A percentile compares a stretch with the other conserved stretches of the same genome.
Evolutionary conservation across 2,888 invertebrate species (phyloP).

Genomic region (Nephrotoma flavescens): DNA sequence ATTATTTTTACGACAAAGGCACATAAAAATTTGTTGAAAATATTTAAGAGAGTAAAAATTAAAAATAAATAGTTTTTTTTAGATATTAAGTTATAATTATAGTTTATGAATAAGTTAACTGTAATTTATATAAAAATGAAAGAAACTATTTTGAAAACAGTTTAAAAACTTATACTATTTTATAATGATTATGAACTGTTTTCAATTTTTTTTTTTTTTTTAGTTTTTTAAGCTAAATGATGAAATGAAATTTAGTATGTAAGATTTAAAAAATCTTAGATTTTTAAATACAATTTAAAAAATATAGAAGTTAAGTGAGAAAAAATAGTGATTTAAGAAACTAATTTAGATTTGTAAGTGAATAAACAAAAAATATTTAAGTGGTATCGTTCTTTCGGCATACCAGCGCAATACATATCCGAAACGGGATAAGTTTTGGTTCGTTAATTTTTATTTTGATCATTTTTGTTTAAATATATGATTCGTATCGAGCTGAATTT

Average conservation of each 20-base stretch:
- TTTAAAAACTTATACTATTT: background rate
- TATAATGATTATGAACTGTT: background rate
- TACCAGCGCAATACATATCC: background rate
- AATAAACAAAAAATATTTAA: background rate
- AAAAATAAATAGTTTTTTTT: background rate
- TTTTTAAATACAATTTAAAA: background rate
- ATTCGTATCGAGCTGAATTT: background rate
- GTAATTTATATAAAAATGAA: background rate
- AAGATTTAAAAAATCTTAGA: background rate
- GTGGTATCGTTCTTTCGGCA: background rate
- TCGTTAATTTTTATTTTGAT: background rate
- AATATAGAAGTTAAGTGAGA: background rate
- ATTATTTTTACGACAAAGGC: background rate
- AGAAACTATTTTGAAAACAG: background rate
- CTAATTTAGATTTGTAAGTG: background rate
- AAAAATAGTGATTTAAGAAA: background rate
- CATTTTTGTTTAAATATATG: background rate
- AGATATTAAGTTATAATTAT: background rate
- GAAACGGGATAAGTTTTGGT: background rate
- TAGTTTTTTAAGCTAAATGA: background rate
- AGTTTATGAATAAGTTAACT: background rate
- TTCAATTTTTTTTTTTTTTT: background rate
- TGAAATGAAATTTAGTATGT: background rate
- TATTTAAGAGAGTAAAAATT: background rate
- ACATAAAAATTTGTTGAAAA: background rate